Conservation (phyloP, 1,140 invertebrate genomes). For the Wasmannia auropunctata region DNA sequence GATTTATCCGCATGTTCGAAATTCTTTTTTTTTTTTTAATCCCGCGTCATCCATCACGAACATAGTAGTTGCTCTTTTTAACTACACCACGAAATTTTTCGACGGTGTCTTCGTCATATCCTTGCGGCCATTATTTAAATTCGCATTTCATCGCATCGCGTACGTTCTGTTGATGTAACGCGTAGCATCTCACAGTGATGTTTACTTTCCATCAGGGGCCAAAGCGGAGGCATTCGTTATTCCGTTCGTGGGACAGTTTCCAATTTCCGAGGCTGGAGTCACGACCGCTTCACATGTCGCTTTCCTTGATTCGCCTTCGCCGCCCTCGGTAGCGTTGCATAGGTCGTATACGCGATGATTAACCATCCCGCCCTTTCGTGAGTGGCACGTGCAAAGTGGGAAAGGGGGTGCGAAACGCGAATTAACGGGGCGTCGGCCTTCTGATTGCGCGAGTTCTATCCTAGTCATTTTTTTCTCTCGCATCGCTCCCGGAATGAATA, state of each 20-base stretch:
- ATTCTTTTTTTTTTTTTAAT: background rate
- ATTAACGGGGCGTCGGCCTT: constrained; percentile 59
- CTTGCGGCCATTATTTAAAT: constrained; percentile 34
- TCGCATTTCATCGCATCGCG: constrained; percentile 2
- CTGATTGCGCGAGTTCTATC: constrained; percentile 64
- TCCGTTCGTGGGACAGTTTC: constrained; percentile 71
- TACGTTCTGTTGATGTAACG: constrained; percentile 48
- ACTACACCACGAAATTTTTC: constrained; percentile 6
- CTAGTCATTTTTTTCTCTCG: background rate
- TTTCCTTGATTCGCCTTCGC: constrained; percentile 34
- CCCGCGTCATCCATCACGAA: background rate
- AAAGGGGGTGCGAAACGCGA: constrained; percentile 59
- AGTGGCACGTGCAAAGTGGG: constrained; percentile 29
- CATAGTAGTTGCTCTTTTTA: background rate
- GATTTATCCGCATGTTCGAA: background rate
- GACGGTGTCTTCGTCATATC: background rate
- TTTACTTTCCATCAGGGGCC: constrained; percentile 62
- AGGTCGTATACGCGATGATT: constrained; percentile 59
- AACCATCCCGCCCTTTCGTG: constrained; percentile 55
- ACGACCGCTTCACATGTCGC: constrained; percentile 47
- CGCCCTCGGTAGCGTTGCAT: background rate
- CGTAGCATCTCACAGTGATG: constrained; percentile 46
- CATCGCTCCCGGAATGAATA: constrained; percentile 63
- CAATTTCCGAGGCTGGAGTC: constrained; percentile 70
- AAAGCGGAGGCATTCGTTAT: constrained; percentile 67